These are phyloP conservation scores for Ceratosolen solmsi DNA, from an alignment of 1,140 invertebrate genomes.

Conservation along the genomic window DNA sequence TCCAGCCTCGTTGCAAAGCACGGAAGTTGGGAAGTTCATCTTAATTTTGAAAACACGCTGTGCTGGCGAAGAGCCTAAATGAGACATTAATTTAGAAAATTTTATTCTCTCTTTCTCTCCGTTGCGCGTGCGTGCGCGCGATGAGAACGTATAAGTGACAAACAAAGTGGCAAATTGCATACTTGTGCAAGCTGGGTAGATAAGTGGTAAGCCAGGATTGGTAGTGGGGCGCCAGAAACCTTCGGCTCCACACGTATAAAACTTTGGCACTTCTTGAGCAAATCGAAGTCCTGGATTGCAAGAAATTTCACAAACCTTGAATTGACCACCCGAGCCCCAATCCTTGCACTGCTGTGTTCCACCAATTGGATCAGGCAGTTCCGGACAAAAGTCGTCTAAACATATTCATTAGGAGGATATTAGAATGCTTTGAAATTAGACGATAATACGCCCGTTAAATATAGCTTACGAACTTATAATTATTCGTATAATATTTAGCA, in stretches of 20 bases:
- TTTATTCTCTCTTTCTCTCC: no score
- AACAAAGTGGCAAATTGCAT: constrained; percentile 69
- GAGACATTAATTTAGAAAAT: background rate
- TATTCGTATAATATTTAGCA: no score
- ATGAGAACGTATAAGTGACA: no score
- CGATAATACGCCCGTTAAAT: no score
- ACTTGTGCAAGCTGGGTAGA: constrained; percentile 94
- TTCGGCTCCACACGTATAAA: constrained; percentile 97
- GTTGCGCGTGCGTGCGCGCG: no score
- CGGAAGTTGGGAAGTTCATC: constrained; percentile 94
- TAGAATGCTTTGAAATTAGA: no score
- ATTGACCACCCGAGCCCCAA: constrained; percentile 96
- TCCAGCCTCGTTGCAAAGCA: constrained; percentile 94
- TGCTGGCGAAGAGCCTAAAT: constrained; percentile 83
- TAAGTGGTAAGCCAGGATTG: constrained; percentile 83
- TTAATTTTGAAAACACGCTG: constrained; percentile 93
- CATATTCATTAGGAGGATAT: no score
- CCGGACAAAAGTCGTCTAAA: constrained; percentile 91
- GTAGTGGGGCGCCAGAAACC: constrained; percentile 94
- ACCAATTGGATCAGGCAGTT: constrained; percentile 88
- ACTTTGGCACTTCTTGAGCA: constrained; percentile 91
- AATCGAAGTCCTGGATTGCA: constrained; percentile 91
- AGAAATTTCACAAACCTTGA: constrained; percentile 92
- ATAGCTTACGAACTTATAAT: no score
- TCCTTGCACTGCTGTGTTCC: constrained; percentile 93